Base-by-base conservation (phyloP, 2,797 vertebrate species). In the Peromyscus melanophrys region DNA sequence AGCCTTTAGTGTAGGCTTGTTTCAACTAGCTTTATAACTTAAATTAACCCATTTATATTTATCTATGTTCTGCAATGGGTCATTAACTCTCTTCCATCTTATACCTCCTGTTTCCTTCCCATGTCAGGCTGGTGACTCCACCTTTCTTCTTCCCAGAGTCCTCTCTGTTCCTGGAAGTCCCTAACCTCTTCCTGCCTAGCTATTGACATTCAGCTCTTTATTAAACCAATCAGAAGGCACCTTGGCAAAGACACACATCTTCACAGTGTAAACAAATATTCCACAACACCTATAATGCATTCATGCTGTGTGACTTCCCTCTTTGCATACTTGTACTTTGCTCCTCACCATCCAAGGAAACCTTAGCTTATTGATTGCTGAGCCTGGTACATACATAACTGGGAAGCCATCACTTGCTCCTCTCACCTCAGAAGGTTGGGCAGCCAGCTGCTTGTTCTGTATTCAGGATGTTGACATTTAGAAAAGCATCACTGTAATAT, bases 331-430 rank as follows among this genome's bases (percentile, higher is more conserved):
- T 94, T 94, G 40, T 91, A 69, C 94, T 97, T 98, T 92, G 92
- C 95, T 92, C 95, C 94, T 94, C 69, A 71, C 90, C 87, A 40
- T 97, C 94, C 75, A 87, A 97, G 90, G 89, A 97, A 96, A 89
- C 69, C 87, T 91, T 91, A 49, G 81, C 92, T 96, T 97, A 95
- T 96, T 96, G 90, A 97, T 96, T 97, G 95, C 95, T 95, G 95
- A 96, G 85, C 63, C 92, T 86, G 75, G 37, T 87, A 84, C 13
- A 17, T 83, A 97, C 7, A 14, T 89, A 97, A 77, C 95, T 61
- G 69, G 96, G 90, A 83, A 96, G 95, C 95, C 92, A 89, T 95
- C 89, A 78, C 59, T 37, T 55, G 71, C 75, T 94, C 80, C 80
- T 96, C 76, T 95, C 82, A 90, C 16, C 92, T 92, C 76, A 92